Evolutionary conservation across 2,113 vertebrate species (phyloP), one percentile per base, ranked within the genome.

Genomic region (Rattus rattus): DNA sequence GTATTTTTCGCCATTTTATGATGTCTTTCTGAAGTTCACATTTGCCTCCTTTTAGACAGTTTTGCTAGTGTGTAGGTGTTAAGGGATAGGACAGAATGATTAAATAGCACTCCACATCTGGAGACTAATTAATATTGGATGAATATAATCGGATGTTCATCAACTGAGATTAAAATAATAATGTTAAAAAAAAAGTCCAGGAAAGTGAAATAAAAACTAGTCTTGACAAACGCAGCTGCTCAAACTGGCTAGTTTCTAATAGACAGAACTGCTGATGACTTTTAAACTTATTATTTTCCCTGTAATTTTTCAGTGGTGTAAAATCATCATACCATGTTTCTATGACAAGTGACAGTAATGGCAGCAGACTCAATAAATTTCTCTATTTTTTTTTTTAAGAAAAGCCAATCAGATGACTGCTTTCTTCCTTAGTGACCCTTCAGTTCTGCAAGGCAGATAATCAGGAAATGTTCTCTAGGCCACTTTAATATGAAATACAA

Each of bases 401-500:
- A 96, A 98, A 96, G 92, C 59, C 19, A 97, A 83, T 39, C 96
- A 73, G 76, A 86, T 95, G 94, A 87, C 87, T 97, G 61, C 94
- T 28, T 85, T 90, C 43, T 88, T 96, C 92, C 5, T 0, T 8
- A 59, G 14, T 94, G 73, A 95, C 20, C 72, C 92, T 95, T 96
- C 84, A n/a, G 8, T 95, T 98, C 92, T 97, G 73, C 26, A 96
- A 84, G 67, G 96, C 97, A 19, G 79, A 84, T 76, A 96, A 89
- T 0, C 76, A 98, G 87, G 54, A 96, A 97, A 87, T 96, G 63
- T 39, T 95, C 91, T 77, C 16, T 2, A 93, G 80, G 43, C 67
- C 97, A 93, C 96, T 98, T 98, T 89, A 96, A 97, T 97, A 97
- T 88, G 95, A 98, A 98, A 97, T 52, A 96, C 80, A 92, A 94